A percentile compares a stretch with the other conserved stretches of the same genome.
Conservation (phyloP, 2,888 invertebrate species). For the Reticulitermes lucifugus region DNA sequence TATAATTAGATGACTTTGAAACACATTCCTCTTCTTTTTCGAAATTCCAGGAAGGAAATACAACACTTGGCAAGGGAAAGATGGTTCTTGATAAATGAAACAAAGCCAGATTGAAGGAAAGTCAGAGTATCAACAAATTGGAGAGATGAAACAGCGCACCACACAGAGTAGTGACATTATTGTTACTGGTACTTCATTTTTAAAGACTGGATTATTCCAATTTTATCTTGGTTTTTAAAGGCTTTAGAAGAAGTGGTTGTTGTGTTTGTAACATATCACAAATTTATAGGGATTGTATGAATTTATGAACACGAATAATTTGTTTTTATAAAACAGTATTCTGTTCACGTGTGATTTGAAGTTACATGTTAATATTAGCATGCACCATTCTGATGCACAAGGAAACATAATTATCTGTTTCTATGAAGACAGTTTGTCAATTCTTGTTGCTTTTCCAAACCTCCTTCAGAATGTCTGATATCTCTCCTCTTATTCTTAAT, state of each 20-base stretch:
- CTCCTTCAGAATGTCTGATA: background rate
- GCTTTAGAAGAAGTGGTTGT: background rate
- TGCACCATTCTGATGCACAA: background rate
- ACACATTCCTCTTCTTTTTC: constrained; percentile 47
- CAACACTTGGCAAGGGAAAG: constrained; percentile 45
- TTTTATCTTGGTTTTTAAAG: constrained; percentile 22
- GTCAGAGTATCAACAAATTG: constrained; percentile 34
- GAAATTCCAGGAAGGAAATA: constrained; percentile 52
- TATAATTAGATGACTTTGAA: constrained; percentile 22
- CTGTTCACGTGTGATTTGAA: background rate
- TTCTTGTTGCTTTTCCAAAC: background rate
- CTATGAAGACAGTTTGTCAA: constrained; percentile 36
- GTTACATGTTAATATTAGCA: constrained; percentile 13
- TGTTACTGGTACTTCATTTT: background rate
- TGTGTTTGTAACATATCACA: background rate
- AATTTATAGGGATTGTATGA: background rate
- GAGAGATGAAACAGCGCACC: background rate
- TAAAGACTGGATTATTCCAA: constrained; percentile 16
- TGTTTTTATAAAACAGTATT: background rate
- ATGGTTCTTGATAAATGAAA: constrained; percentile 45
- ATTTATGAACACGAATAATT: too few relatives aligned
- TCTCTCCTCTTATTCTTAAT: background rate
- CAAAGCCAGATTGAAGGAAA: constrained; percentile 24
- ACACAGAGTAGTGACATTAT: background rate
- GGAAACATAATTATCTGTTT: constrained; percentile 18